phyloP scores from a whole-genome alignment of 2,113 vertebrate genomes.

The Hemiscyllium ocellatum region DNA sequence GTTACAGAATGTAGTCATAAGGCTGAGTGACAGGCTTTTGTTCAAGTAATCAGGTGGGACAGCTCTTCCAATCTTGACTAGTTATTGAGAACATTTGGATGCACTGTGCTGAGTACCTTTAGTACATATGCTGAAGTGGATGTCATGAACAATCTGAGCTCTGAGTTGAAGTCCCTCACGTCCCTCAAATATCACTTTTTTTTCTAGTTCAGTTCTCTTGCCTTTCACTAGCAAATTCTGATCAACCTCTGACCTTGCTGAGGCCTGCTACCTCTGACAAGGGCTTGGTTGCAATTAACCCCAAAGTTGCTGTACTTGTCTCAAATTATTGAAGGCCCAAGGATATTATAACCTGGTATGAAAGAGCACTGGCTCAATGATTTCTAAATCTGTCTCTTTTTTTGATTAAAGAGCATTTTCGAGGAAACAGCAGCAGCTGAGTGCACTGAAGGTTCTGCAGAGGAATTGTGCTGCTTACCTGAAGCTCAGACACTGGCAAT shows the following conservation, averaged over 20 bases:
- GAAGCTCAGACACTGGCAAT: slow-evolving; percentile 96
- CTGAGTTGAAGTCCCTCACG: not conserved
- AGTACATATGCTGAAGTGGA: too few relatives aligned
- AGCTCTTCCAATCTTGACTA: too few relatives aligned
- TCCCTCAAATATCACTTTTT: not conserved
- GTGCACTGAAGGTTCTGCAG: slow-evolving; percentile 91
- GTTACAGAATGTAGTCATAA: too few relatives aligned
- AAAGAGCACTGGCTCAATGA: not conserved
- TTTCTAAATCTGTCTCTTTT: not conserved
- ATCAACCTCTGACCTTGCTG: not conserved
- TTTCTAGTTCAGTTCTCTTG: not conserved
- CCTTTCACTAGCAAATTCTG: not conserved
- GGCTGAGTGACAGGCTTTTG: too few relatives aligned
- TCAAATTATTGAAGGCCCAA: not conserved
- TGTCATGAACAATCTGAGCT: not conserved
- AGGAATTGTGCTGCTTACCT: slow-evolving; percentile 94
- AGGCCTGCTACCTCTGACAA: not conserved
- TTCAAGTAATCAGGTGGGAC: too few relatives aligned
- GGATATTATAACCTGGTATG: not conserved
- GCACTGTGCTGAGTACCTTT: too few relatives aligned
- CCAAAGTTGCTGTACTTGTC: not conserved
- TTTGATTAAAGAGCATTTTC: slow-evolving; percentile 74
- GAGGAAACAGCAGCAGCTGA: slow-evolving; percentile 94
- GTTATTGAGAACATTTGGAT: too few relatives aligned
- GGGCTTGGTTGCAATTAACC: not conserved